A percentile compares a stretch with the other conserved stretches of the same genome.
These are phyloP conservation scores for Formica aserva DNA, from an alignment of 2,888 invertebrate species.

Conservation along the genomic window DNA sequence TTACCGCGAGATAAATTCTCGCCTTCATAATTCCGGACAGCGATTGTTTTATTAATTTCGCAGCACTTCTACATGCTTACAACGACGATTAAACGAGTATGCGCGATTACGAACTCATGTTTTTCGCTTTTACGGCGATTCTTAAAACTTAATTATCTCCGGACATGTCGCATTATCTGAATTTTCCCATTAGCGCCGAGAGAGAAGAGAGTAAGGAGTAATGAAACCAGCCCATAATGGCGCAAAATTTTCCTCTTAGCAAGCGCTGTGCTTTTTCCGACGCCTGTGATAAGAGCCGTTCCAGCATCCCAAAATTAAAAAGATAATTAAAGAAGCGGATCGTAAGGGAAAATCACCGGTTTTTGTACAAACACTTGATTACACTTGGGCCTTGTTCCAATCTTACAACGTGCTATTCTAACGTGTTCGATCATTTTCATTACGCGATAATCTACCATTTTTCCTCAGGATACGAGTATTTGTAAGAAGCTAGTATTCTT, in stretches of 20 bases:
- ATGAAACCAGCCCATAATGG: conserved; percentile 34
- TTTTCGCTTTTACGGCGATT: background rate
- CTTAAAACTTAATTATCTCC: conserved; percentile 51
- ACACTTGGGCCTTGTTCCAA: background rate
- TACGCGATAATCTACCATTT: background rate
- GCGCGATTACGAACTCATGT: conserved; percentile 20
- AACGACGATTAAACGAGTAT: conserved; percentile 1
- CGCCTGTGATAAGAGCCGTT: conserved; percentile 39
- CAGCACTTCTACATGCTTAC: background rate
- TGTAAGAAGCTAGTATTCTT: background rate
- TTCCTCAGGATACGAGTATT: background rate
- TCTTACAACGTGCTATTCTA: background rate
- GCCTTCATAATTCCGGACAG: conserved; percentile 29
- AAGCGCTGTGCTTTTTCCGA: conserved; percentile 25
- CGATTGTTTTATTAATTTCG: conserved; percentile 46
- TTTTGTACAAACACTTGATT: conserved; percentile 23
- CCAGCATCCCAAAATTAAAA: conserved; percentile 28
- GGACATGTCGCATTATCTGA: conserved; percentile 46
- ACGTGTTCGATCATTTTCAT: background rate
- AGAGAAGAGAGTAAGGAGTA: conserved; percentile 36
- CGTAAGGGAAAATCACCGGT: conserved; percentile 31
- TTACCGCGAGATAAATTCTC: conserved; percentile 43
- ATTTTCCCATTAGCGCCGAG: conserved; percentile 57
- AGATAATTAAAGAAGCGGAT: conserved; percentile 40
- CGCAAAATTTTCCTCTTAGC: conserved; percentile 21